phyloP scores from a whole-genome alignment of 2,113 vertebrate genomes.

The Isurus oxyrinchus region DNA sequence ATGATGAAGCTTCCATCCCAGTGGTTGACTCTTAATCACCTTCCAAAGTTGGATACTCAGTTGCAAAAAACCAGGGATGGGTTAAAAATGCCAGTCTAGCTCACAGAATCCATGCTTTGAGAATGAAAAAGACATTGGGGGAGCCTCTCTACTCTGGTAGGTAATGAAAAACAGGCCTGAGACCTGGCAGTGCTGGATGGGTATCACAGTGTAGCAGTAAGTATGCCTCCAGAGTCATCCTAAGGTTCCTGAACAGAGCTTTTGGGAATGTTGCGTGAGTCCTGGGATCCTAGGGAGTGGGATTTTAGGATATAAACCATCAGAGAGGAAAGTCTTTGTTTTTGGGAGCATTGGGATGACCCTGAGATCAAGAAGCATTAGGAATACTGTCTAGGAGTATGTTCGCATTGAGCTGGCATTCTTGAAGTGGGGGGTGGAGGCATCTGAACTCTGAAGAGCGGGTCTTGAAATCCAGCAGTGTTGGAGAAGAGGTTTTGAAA shows the following conservation, averaged over 20 bases:
- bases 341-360: neutral
- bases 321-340: neutral
- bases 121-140: neutral
- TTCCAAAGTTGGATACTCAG: neutral
- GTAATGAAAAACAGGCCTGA: neutral
- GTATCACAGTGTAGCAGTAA: neutral
- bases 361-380: neutral
- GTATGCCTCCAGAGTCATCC: too few relatives aligned
- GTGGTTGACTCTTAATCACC: neutral
- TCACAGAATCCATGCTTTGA: neutral
- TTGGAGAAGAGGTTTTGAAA: too few relatives aligned
- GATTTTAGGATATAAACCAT: neutral
- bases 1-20: neutral
- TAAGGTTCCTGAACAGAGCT: too few relatives aligned
- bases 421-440: neutral
- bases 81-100: neutral
- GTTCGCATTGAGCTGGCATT: neutral
- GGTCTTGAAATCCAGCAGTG: neutral
- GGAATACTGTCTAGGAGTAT: neutral
- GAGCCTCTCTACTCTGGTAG: too few relatives aligned
- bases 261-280: neutral
- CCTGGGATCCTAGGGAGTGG: neutral
- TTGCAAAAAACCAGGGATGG: neutral
- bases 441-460: neutral
- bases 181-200: neutral